Conservation (phyloP, 2,797 vertebrate species). For the Alectoris magna region DNA sequence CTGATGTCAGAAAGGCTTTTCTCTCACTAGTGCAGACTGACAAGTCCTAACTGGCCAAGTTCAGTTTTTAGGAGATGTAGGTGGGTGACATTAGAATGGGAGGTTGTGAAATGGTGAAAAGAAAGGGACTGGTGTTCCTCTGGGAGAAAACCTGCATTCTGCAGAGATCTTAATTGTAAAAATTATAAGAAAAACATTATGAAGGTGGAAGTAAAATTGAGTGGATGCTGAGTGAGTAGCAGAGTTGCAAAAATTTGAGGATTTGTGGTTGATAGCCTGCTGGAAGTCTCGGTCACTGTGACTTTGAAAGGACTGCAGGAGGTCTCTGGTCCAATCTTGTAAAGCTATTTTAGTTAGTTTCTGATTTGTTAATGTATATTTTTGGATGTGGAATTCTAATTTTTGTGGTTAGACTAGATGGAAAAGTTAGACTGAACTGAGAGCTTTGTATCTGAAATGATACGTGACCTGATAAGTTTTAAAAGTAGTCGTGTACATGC, state of each 20-base stretch:
- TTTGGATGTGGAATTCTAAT: not conserved
- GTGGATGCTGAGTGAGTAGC: not conserved
- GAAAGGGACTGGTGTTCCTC: not conserved
- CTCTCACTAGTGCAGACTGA: not conserved
- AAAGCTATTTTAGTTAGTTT: not conserved
- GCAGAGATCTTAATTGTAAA: not conserved
- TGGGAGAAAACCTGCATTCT: not conserved
- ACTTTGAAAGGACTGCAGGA: not conserved
- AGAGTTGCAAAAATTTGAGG: not conserved
- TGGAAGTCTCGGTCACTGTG: not conserved
- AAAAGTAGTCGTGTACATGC: not conserved
- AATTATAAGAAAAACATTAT: not conserved
- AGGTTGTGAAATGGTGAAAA: not conserved
- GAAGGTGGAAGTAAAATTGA: not conserved
- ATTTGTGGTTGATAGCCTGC: not conserved
- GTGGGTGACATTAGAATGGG: not conserved
- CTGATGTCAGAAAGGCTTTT: not conserved
- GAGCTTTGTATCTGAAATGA: not conserved
- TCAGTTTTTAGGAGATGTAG: not conserved
- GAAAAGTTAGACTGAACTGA: not conserved
- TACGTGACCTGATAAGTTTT: not conserved
- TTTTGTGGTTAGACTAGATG: not conserved
- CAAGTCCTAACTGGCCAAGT: not conserved
- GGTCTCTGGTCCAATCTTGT: not conserved
- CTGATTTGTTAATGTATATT: not conserved